Evolutionary conservation across 2,888 invertebrate species (phyloP).

Genomic region (Caradrina clavipalpis): DNA sequence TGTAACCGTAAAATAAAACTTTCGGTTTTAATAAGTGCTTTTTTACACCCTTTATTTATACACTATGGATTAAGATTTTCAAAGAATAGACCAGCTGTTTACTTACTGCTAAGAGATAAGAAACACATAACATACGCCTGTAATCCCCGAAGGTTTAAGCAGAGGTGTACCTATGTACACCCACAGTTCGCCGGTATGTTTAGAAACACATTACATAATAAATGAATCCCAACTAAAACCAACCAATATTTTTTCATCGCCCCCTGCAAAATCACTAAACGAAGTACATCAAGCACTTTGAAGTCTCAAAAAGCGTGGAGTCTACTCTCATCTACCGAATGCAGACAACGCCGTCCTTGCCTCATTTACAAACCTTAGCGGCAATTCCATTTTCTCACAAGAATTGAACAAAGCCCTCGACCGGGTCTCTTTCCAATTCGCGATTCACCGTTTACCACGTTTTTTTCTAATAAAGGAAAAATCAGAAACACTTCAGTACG

Average conservation of each 20-base stretch:
- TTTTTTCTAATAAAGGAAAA: conserved; percentile 59
- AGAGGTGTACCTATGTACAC: too few relatives aligned
- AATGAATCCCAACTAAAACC: not conserved
- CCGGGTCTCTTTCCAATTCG: conserved; percentile 63
- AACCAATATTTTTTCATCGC: not conserved
- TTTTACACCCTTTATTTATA: too few relatives aligned
- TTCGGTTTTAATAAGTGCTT: too few relatives aligned
- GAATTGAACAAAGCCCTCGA: conserved; percentile 63
- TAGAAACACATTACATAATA: not conserved
- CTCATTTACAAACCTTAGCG: conserved; percentile 66
- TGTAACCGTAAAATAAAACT: too few relatives aligned
- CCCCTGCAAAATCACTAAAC: conserved; percentile 11
- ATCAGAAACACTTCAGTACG: conserved; percentile 53
- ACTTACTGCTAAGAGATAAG: too few relatives aligned
- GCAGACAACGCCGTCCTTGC: conserved; percentile 55
- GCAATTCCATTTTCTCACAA: conserved; percentile 67
- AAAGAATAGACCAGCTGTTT: too few relatives aligned
- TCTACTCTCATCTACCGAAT: conserved; percentile 44
- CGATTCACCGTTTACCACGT: conserved; percentile 62
- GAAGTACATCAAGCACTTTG: conserved; percentile 35
- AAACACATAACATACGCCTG: too few relatives aligned
- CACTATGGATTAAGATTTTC: too few relatives aligned
- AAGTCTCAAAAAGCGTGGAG: conserved; percentile 43
- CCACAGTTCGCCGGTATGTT: too few relatives aligned
- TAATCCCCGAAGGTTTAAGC: too few relatives aligned